Conservation (phyloP, 2,888 invertebrate species). For the Trileptium ribeirensis region DNA sequence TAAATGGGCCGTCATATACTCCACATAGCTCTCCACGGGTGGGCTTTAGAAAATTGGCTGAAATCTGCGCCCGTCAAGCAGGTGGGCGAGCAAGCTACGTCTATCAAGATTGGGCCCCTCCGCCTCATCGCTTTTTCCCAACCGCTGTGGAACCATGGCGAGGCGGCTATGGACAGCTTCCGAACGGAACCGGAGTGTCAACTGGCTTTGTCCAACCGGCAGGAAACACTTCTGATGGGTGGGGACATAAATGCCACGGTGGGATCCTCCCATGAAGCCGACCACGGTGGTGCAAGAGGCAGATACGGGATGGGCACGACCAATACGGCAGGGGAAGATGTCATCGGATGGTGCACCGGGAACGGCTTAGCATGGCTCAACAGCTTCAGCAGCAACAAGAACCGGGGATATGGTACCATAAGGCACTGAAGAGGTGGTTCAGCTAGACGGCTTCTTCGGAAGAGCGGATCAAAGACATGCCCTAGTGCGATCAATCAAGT, state of each 20-base stretch:
- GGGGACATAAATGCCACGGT: too few species aligned
- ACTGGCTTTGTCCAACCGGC: not conserved
- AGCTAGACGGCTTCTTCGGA: not conserved
- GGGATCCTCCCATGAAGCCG: not conserved
- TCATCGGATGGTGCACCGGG: not conserved
- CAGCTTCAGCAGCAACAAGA: too few species aligned
- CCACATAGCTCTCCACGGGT: not conserved
- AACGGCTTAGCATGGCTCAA: not conserved
- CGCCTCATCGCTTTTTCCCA: not conserved
- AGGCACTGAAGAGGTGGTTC: not conserved
- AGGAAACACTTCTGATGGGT: not conserved
- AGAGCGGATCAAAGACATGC: not conserved
- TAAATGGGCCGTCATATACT: not conserved
- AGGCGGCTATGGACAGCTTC: not conserved
- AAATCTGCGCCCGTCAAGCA: not conserved
- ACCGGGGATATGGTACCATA: not conserved
- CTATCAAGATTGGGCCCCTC: not conserved
- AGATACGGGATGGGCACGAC: not conserved
- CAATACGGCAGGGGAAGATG: not conserved
- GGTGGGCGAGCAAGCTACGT: not conserved
- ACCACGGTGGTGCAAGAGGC: not conserved
- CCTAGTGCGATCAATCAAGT: not conserved
- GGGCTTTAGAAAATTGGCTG: not conserved
- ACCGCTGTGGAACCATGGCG: not conserved
- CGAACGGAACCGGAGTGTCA: not conserved